Evolutionary conservation across 1,140 invertebrate genomes (phyloP), one percentile per base, ranked within the genome.

Genomic region (Zaprionus tsacasi): DNA sequence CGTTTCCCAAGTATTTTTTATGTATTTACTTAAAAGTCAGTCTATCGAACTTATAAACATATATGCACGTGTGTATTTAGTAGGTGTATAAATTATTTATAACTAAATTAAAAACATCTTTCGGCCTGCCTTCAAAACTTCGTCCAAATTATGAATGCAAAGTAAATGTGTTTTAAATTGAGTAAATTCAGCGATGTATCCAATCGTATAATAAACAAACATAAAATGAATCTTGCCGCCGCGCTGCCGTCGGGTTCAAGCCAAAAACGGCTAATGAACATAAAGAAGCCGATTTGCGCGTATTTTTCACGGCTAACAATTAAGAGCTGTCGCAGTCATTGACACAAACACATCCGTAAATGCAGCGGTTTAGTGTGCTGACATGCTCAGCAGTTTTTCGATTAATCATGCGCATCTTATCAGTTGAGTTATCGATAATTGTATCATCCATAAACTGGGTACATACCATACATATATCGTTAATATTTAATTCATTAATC

Each of bases 71-170:
- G 58, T 60, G 48, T 69, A 56, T 69, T 30, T 30, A 25, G 21
- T 52, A 48, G 55, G 40, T 78, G 63, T 80, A 83, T 88, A 88
- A 89, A 83, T 89, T 69, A 88, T 88, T 89, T 89, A 89, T 88
- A 81, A 74, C 71, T 69, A 57, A 74, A 85, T 88, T 66, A 68
- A 70, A 52, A 70, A 70, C 45, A 50, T 21, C 15, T 21, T 45
- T 15, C 40, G 40, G 40, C 40, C 40, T 45, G 40, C 40, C 40
- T 50, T 50, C 21, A 50, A 50, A 50, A 30, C 45, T 52, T 17
- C 43, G 57, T 52, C 36, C 33, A 78, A 89, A 89, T 88, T 87
- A 88, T 88, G 85, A 85, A 88, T 88, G 78, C 81, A 79, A 79
- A 85, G 69, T 55, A 78, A 76, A 80, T 65, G 33, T 54, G 38